Evolutionary conservation across 2,113 vertebrate species (phyloP).

Genomic region (Hippocampus barbouri): DNA sequence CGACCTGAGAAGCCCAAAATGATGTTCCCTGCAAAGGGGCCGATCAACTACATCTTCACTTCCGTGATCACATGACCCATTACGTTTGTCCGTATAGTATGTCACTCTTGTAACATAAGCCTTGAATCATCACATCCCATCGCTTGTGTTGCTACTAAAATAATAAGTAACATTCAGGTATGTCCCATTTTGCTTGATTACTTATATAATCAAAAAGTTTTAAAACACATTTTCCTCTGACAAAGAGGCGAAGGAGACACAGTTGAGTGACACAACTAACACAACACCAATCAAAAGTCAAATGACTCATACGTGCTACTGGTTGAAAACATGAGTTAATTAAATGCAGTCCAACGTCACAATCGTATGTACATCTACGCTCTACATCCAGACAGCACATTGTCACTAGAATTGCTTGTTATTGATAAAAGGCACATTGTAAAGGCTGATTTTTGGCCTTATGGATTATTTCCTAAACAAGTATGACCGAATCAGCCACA

Average conservation of each 20-base stretch:
- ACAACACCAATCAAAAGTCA: constrained; percentile 19
- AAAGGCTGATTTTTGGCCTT: constrained; percentile 18
- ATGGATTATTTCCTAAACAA: not conserved
- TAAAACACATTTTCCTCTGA: constrained; percentile 8
- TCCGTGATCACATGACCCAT: too few relatives aligned
- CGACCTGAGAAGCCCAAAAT: constrained; percentile 70
- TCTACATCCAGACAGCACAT: constrained; percentile 22
- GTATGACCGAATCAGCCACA: not conserved
- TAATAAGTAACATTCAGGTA: not conserved
- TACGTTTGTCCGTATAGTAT: not conserved
- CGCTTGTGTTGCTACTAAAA: not conserved
- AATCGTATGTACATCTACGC: constrained; percentile 27
- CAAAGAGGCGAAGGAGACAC: constrained; percentile 14
- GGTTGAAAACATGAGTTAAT: constrained; percentile 7
- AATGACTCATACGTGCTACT: constrained; percentile 15
- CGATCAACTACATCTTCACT: too few relatives aligned
- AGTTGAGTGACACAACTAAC: constrained; percentile 13
- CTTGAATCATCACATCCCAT: constrained; percentile 7
- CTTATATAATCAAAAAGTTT: not conserved
- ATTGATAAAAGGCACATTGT: constrained; percentile 58
- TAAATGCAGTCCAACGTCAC: constrained; percentile 38
- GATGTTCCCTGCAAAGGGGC: not conserved
- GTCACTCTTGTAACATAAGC: not conserved
- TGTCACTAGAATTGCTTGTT: constrained; percentile 20
- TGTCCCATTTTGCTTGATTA: not conserved